These are phyloP conservation scores for Orestias chungarensis DNA, from an alignment of 2,797 vertebrate species.

Conservation along the genomic window DNA sequence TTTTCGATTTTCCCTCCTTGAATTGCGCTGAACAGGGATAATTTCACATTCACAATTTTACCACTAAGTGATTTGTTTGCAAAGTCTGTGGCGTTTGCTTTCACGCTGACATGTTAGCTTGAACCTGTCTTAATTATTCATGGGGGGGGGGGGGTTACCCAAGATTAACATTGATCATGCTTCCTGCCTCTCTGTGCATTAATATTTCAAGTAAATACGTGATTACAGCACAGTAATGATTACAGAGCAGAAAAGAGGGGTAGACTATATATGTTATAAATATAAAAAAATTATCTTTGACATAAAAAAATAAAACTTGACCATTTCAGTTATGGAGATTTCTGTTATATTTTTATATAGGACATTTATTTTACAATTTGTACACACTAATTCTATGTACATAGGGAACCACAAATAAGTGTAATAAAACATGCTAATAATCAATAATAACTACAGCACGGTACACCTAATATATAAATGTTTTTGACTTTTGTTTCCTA, in stretches of 20 bases:
- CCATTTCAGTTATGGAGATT: not conserved
- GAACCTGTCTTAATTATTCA: constrained; percentile 75
- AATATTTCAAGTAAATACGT: constrained; percentile 74
- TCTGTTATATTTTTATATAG: not conserved
- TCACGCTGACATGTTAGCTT: constrained; percentile 58
- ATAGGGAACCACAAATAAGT: not conserved
- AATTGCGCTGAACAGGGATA: constrained; percentile 12
- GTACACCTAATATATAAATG: not conserved
- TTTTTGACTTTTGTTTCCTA: no score
- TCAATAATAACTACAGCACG: not conserved
- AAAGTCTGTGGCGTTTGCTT: constrained; percentile 55
- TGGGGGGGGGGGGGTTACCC: constrained; percentile 36
- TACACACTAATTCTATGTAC: not conserved
- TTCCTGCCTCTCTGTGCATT: constrained; percentile 66
- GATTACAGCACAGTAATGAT: constrained; percentile 64
- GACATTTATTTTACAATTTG: not conserved
- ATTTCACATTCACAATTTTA: constrained; percentile 36
- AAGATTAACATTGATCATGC: constrained; percentile 76
- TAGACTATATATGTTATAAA: not conserved
- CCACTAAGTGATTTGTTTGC: constrained; percentile 42
- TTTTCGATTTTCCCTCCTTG: constrained; percentile 15
- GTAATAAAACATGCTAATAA: not conserved
- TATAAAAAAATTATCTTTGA: not conserved
- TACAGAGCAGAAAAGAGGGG: constrained; percentile 24
- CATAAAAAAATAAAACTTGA: not conserved